phyloP scores from a whole-genome alignment of 2,113 vertebrate species.

The Platycercus adscitus region DNA sequence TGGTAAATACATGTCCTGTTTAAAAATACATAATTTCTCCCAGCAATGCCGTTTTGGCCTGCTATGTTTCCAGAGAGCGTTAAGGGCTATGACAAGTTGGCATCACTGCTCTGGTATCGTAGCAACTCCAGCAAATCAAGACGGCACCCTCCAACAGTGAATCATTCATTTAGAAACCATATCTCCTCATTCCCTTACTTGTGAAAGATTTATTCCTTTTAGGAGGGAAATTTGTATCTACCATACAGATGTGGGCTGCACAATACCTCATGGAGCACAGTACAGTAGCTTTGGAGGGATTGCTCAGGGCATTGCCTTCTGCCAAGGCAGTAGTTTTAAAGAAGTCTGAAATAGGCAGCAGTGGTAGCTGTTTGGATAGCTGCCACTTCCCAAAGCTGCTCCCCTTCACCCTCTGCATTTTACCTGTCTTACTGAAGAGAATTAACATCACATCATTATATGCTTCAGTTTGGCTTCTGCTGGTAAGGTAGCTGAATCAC shows the following conservation, averaged over 20 bases:
- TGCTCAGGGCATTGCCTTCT: slow-evolving; percentile 6
- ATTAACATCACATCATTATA: neutral
- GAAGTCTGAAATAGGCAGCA: neutral
- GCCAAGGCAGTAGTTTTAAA: neutral
- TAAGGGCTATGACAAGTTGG: slow-evolving; percentile 7
- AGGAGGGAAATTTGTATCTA: slow-evolving; percentile 39
- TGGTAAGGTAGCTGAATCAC: neutral
- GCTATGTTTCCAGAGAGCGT: neutral
- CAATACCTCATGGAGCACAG: neutral
- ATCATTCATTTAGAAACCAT: slow-evolving; percentile 49
- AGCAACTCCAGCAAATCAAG: slow-evolving; percentile 28
- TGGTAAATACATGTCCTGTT: slow-evolving; percentile 16
- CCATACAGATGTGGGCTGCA: neutral
- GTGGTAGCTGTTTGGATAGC: neutral
- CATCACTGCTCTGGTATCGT: slow-evolving; percentile 5
- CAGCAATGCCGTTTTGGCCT: neutral
- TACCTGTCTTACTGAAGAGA: slow-evolving; percentile 31
- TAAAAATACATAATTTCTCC: slow-evolving; percentile 3
- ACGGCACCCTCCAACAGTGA: slow-evolving; percentile 23
- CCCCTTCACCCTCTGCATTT: neutral
- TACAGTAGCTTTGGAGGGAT: neutral
- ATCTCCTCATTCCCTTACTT: slow-evolving; percentile 7
- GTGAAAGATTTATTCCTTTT: slow-evolving; percentile 31
- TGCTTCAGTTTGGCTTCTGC: neutral
- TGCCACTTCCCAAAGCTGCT: slow-evolving; percentile 5